Conservation (phyloP, 64 coral and sea anemone species). For the Stylophora pistillata region DNA sequence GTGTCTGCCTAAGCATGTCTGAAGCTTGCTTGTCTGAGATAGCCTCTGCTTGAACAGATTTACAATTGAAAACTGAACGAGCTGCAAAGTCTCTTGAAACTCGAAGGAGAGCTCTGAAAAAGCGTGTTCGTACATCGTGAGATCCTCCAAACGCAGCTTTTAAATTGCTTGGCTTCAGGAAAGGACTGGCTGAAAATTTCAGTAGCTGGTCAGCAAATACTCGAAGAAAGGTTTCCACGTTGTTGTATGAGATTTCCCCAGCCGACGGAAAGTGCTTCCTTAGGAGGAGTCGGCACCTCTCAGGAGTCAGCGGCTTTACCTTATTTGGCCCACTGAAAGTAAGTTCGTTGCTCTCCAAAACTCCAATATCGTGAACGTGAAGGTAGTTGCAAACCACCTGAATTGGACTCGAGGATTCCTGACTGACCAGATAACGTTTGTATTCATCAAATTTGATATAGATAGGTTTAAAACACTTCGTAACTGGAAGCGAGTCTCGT, state of each 20-base stretch:
- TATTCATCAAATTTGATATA: constrained; percentile 50
- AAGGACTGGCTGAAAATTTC: constrained; percentile 77
- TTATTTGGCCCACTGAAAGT: constrained; percentile 11
- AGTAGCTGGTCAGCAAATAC: constrained; percentile 83
- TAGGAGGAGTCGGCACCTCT: constrained; percentile 46
- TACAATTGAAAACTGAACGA: constrained; percentile 63
- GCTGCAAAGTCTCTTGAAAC: constrained; percentile 80
- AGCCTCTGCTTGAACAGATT: constrained; percentile 57
- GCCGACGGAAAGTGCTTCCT: constrained; percentile 50
- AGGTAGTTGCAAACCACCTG: constrained; percentile 91
- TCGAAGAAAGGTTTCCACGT: constrained; percentile 71
- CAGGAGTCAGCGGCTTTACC: constrained; percentile 1
- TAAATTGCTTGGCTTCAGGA: constrained; percentile 64
- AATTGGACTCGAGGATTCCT: constrained; percentile 54
- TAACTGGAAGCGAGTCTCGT: constrained; percentile 62
- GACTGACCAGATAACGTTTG: constrained; percentile 42
- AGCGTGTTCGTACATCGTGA: constrained; percentile 56
- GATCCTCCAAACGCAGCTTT: constrained; percentile 55
- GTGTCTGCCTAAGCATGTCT: constrained; percentile 26
- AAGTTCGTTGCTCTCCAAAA: constrained; percentile 55
- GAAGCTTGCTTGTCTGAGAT: constrained; percentile 14
- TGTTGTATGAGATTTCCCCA: constrained; percentile 77
- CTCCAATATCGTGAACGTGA: constrained; percentile 45
- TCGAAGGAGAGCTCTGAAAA: constrained; percentile 81
- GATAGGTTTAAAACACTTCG: constrained; percentile 67